Conservation (phyloP, 1,140 invertebrate genomes). For the Rhopalosiphum padi region DNA sequence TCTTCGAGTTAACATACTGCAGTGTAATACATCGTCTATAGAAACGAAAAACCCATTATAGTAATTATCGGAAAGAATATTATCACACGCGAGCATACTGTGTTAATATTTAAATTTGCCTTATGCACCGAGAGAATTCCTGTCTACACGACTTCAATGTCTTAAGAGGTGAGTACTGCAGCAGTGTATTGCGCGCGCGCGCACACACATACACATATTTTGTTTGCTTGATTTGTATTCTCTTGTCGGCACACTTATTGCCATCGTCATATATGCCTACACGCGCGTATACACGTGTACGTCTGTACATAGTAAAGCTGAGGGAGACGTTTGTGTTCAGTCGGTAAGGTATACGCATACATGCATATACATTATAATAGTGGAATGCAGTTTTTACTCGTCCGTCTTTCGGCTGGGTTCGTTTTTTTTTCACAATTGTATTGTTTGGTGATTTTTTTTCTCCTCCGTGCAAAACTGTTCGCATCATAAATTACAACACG, state of each 20-base stretch:
- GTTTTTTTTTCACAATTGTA: slow-evolving; percentile 15
- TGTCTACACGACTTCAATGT: slow-evolving; percentile 19
- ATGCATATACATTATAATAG: neutral
- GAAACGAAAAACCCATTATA: slow-evolving; percentile 14
- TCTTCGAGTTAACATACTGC: neutral
- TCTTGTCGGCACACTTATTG: slow-evolving; percentile 55
- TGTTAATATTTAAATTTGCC: slow-evolving; percentile 47
- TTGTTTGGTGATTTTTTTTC: slow-evolving; percentile 28
- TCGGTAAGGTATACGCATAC: neutral
- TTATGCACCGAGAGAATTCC: neutral
- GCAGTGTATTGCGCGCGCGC: neutral
- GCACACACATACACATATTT: neutral
- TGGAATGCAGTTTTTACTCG: slow-evolving; percentile 51
- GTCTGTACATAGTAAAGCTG: neutral
- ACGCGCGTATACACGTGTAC: neutral
- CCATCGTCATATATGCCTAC: neutral
- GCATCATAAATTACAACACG: slow-evolving; percentile 30
- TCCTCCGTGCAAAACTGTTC: neutral
- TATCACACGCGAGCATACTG: neutral
- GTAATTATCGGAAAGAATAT: slow-evolving; percentile 24
- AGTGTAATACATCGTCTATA: neutral
- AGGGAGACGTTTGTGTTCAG: slow-evolving; percentile 40
- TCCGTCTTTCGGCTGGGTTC: slow-evolving; percentile 37
- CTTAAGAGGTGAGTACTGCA: neutral
- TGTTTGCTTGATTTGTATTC: slow-evolving; percentile 51